A percentile compares a stretch with the other conserved stretches of the same genome.
Conservation (phyloP, 1,140 invertebrate genomes). For the Caenorhabditis inopinata region DNA sequence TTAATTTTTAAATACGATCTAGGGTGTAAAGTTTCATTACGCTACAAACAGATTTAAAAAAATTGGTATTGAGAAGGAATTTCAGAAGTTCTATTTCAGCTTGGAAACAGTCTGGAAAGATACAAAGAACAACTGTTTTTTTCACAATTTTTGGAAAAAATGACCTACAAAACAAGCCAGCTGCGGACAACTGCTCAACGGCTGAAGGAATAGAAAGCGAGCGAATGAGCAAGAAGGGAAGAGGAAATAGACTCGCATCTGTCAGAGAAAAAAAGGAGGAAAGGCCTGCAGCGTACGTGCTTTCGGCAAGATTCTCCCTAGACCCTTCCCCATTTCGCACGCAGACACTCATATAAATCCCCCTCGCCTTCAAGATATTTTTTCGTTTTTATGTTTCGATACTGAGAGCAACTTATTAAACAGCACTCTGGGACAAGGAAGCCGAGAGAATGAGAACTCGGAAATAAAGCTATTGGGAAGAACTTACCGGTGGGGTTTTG, state of each 20-base stretch:
- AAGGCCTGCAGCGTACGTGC: neutral
- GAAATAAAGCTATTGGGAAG: neutral
- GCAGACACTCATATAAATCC: neutral
- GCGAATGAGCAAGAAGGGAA: neutral
- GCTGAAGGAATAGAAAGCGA: neutral
- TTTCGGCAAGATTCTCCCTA: constrained; percentile 5
- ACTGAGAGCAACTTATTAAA: no score
- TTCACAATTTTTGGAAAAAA: no score
- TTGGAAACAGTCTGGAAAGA: no score
- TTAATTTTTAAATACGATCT: no score
- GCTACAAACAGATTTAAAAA: no score
- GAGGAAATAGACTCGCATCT: neutral
- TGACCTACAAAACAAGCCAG: neutral
- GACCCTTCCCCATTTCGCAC: neutral
- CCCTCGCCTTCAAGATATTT: neutral
- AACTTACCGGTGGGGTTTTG: neutral
- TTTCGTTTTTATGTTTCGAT: neutral
- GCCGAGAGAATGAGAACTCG: no score
- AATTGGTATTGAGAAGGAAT: no score
- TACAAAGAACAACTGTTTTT: no score
- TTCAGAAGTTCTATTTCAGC: no score
- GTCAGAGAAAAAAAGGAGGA: neutral
- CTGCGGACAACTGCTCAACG: neutral
- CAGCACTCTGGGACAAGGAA: neutral
- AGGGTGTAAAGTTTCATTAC: no score